phyloP scores from a whole-genome alignment of 1,140 invertebrate genomes.

The Ceratitis capitata region DNA sequence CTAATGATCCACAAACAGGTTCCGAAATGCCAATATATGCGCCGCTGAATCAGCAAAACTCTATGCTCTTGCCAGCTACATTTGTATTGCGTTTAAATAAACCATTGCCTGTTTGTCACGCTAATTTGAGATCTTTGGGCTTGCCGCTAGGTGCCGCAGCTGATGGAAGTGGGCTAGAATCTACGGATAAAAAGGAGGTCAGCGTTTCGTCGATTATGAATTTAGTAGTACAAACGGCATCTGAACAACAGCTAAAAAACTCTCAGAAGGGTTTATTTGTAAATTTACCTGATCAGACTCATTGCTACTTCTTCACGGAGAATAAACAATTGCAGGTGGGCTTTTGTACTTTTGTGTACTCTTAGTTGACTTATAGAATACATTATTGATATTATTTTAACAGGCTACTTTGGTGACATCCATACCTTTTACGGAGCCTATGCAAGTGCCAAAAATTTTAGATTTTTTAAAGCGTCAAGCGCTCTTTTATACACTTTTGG shows the following conservation, averaged over 20 bases:
- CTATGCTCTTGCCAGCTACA: conserved; percentile 86
- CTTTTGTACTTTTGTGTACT: not conserved
- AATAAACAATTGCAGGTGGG: conserved; percentile 72
- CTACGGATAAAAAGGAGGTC: conserved; percentile 3
- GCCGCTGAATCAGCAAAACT: conserved; percentile 82
- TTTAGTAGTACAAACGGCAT: conserved; percentile 56
- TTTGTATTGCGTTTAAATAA: conserved; percentile 89
- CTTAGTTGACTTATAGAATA: no score
- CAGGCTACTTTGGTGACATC: conserved; percentile 81
- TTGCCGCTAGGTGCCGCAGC: conserved; percentile 50
- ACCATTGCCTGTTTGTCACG: conserved; percentile 78
- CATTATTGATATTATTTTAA: not conserved
- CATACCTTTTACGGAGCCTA: conserved; percentile 93
- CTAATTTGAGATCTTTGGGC: conserved; percentile 44
- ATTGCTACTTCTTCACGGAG: conserved; percentile 93
- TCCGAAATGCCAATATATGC: conserved; percentile 82
- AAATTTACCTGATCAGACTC: conserved; percentile 89
- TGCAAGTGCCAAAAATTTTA: conserved; percentile 90
- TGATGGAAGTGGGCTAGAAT: conserved; percentile 71
- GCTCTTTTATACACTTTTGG: conserved; percentile 88
- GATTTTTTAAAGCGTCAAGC: conserved; percentile 87
- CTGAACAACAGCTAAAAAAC: conserved; percentile 51
- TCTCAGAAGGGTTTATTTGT: conserved; percentile 67
- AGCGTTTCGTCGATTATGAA: conserved; percentile 49
- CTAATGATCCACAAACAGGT: conserved; percentile 77